A percentile compares a stretch with the other conserved stretches of the same genome.
phyloP scores from a whole-genome alignment of 2,797 vertebrate species.

The Danio kyathit region DNA sequence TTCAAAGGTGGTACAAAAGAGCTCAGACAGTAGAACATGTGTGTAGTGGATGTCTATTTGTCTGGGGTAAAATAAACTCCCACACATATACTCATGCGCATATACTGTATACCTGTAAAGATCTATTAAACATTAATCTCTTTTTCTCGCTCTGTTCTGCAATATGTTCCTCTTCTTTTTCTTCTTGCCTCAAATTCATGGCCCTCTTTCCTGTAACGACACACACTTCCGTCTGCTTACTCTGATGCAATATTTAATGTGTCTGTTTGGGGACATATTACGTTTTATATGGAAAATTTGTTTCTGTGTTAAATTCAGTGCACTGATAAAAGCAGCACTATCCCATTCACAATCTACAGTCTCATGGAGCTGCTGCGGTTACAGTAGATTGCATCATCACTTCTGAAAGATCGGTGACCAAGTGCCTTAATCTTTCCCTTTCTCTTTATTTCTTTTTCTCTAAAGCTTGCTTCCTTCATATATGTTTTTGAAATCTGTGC shows the following conservation, averaged over 20 bases:
- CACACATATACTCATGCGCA: neutral
- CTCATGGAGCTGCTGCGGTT: slow-evolving; percentile 41
- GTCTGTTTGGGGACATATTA: slow-evolving; percentile 20
- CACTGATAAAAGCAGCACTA: slow-evolving; percentile 38
- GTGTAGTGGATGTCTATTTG: neutral
- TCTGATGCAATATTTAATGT: slow-evolving; percentile 39
- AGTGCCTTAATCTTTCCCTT: neutral
- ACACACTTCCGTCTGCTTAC: neutral
- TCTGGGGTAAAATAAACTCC: neutral
- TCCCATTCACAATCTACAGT: slow-evolving; percentile 34
- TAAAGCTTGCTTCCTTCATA: neutral
- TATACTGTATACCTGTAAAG: neutral
- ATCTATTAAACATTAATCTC: neutral
- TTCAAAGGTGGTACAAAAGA: neutral
- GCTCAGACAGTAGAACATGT: neutral
- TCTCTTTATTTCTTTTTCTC: neutral
- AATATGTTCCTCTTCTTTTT: neutral
- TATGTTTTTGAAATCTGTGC: neutral
- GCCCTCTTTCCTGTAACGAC: neutral
- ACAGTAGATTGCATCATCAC: slow-evolving; percentile 58
- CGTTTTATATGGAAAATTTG: slow-evolving; percentile 14
- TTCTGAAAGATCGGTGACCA: slow-evolving; percentile 43
- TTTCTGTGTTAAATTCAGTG: slow-evolving; percentile 7
- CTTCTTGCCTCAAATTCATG: neutral
- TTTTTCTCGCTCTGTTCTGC: neutral